Conservation (phyloP, 2,797 vertebrate genomes). For the Tinamus major region DNA sequence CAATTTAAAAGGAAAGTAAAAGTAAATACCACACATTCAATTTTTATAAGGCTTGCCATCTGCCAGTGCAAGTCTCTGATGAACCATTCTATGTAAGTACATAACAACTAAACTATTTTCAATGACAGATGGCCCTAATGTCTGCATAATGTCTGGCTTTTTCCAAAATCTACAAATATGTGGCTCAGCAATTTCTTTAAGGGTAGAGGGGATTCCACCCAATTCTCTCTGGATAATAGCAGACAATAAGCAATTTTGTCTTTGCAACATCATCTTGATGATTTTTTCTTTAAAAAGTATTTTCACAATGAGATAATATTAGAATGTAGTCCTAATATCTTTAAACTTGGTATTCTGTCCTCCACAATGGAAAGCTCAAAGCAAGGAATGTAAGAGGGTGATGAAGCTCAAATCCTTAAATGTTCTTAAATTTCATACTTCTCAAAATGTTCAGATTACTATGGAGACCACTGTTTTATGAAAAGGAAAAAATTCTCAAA, state of each 20-base stretch:
- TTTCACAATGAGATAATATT: not conserved
- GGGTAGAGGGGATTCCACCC: not conserved
- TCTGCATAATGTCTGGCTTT: not conserved
- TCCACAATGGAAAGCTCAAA: not conserved
- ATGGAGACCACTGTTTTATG: not conserved
- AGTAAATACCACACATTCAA: not conserved
- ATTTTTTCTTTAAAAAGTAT: not conserved
- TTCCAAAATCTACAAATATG: not conserved
- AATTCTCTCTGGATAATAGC: not conserved
- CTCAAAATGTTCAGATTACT: not conserved
- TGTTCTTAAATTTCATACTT: not conserved
- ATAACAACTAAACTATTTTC: not conserved
- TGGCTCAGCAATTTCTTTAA: not conserved
- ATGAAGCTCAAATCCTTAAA: not conserved
- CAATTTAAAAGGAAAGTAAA: constrained; percentile 5
- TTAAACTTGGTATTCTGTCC: not conserved
- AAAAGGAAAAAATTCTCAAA: not conserved
- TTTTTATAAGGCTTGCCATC: constrained; percentile 39
- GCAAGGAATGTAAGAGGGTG: not conserved
- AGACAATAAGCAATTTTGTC: not conserved
- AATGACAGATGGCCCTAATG: not conserved
- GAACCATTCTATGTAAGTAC: not conserved
- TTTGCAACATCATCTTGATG: not conserved
- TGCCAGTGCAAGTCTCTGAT: constrained; percentile 26
- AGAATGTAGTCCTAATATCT: not conserved